phyloP scores from a whole-genome alignment of 2,113 vertebrate species.

The Microcebus jonahi region DNA sequence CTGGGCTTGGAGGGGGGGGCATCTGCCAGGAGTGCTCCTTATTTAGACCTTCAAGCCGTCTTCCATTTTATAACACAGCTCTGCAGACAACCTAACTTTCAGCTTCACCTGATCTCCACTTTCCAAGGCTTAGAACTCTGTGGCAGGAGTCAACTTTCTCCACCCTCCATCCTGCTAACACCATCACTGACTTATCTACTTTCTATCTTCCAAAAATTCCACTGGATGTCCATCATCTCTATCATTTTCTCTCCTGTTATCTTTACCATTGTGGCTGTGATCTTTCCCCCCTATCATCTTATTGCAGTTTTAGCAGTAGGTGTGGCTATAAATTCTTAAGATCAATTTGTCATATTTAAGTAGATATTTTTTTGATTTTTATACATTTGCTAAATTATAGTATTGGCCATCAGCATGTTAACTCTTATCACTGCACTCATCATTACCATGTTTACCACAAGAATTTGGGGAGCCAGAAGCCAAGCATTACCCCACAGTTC shows the following conservation, averaged over 20 bases:
- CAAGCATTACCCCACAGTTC: not conserved
- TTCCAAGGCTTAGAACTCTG: not conserved
- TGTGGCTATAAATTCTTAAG: not conserved
- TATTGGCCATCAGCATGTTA: not conserved
- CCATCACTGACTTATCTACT: not conserved
- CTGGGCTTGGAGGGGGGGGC: not conserved
- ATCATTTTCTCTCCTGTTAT: not conserved
- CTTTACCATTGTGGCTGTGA: not conserved
- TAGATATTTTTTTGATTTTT: not conserved
- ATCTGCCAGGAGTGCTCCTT: not conserved
- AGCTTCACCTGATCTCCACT: not conserved
- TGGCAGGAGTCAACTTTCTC: not conserved
- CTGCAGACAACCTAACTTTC: not conserved
- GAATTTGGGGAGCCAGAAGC: not conserved
- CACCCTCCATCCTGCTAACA: not conserved
- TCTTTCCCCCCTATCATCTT: not conserved
- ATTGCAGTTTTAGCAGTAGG: not conserved
- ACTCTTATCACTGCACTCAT: not conserved
- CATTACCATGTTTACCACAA: not conserved
- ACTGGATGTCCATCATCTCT: not conserved
- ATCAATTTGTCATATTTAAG: not conserved
- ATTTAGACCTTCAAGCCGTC: not conserved
- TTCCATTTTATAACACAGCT: not conserved
- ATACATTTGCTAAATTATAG: not conserved
- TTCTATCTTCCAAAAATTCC: not conserved